Conservation (phyloP, 2,797 vertebrate genomes). For the Darevskia nairensis region DNA sequence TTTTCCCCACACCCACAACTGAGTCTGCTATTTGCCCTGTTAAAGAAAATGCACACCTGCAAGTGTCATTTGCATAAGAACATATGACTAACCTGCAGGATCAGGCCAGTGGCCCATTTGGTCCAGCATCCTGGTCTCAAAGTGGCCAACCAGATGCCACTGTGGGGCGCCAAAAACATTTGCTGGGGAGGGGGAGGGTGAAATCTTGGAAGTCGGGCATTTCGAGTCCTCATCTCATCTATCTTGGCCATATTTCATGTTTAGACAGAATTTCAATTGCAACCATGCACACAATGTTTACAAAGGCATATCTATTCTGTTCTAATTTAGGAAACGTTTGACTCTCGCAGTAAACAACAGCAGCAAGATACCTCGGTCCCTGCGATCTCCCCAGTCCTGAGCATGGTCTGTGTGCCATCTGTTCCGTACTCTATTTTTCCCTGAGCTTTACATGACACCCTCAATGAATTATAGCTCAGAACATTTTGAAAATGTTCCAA, state of each 20-base stretch:
- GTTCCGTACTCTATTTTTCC: not conserved
- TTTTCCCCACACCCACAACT: too few species aligned
- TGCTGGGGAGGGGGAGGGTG: too few species aligned
- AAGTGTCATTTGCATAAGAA: too few species aligned
- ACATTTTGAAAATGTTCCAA: accelerated
- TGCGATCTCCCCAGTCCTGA: not conserved
- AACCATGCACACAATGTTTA: not conserved
- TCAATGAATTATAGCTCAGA: not conserved
- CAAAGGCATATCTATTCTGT: not conserved
- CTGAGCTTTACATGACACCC: not conserved
- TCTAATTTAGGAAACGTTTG: not conserved
- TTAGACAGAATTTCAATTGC: not conserved
- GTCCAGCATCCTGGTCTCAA: too few species aligned
- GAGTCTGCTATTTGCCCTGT: too few species aligned
- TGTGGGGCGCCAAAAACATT: too few species aligned
- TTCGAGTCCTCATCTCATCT: not conserved
- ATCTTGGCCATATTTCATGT: not conserved
- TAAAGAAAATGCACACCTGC: too few species aligned
- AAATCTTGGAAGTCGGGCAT: not conserved
- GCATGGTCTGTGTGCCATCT: not conserved
- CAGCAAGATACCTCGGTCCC: not conserved
- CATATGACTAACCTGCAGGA: too few species aligned
- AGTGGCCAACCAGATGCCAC: too few species aligned
- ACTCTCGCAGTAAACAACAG: not conserved
- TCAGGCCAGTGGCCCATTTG: too few species aligned